Evolutionary conservation across 37 sponge, comb jelly and placozoan genomes (phyloP), one percentile per base, ranked within the genome.

Genomic region (Oscarella lobularis): DNA sequence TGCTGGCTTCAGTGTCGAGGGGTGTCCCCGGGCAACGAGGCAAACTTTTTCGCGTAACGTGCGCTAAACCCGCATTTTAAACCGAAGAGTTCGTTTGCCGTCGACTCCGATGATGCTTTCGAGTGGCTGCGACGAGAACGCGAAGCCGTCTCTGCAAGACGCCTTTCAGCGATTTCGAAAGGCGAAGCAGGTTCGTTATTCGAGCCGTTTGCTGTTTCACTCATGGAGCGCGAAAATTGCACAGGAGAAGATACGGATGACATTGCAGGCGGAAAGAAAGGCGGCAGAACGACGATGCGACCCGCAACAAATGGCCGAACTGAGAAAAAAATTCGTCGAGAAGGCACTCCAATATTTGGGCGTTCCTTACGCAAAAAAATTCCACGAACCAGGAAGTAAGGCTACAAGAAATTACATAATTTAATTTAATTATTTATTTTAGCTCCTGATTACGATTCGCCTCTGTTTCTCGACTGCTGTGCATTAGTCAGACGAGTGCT

Each of bases 391-490:
- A 67, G 81, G 74, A 35, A 84, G 86, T 85, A 40, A 74, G 82
- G 40, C 2, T 3, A 0, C 30, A 1, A 2, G 2, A 3, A 20
- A 48, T 27, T 27, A 20, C 20, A 20, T n/a, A n/a, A n/a, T n/a
- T n/a, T n/a, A n/a, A n/a, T n/a, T n/a, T n/a, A n/a, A n/a, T n/a
- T n/a, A n/a, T n/a, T n/a, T n/a, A n/a, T 9, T 48, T 0, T 68
- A 87, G 84, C 88, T 66, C 88, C 88, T 30, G 74, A 81, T 9
- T 76, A 78, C 76, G 40, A 78, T 36, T 38, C 88, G 5, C 73
- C 70, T 0, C 74, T 90, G 71, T 90, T 81, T 66, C 85, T 90
- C 36, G 91, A 90, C 81, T 90, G 91, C 87, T 90, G 91, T 77
- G 91, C 87, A 4, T 67, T 90, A 31, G 84, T 90, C 40, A 40